Evolutionary conservation across 2,888 invertebrate species (phyloP), one percentile per base, ranked within the genome.

Genomic region (Netelia inedita): DNA sequence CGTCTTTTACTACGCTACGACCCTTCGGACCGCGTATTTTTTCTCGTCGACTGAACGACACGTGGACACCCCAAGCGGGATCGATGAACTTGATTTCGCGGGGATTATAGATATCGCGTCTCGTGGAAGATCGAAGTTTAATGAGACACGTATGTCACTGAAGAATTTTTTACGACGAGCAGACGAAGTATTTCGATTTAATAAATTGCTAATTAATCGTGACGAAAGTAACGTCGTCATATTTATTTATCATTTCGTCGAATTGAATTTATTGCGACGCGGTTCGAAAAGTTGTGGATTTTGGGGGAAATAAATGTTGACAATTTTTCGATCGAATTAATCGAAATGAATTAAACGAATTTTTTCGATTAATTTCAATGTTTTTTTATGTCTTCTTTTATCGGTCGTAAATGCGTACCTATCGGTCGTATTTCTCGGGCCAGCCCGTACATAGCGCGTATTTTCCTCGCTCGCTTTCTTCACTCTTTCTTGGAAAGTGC

Each of bases 401-500:
- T 10, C 16, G 35, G 50, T 28, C 5, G 53, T n/a, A 5, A n/a
- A 55, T 65, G 19, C 14, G 8, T 28, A 5, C n/a, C n/a, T 8
- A 10, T 11, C 11, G 2, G 61, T 21, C 35, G 43, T 79, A 28
- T 68, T 79, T 68, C 23, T 75, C 43, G 57, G 74, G 41, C 23
- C 59, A 73, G 14, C 55, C 53, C 11, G 61, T 76, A 68, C 68
- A 63, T 11, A 28, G 19, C 46, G 66, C 59, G n/a, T 28, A 43
- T 76, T 78, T 50, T 66, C 59, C 50, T 35, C 63, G 41, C 46
- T 83, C 68, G 76, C 75, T 78, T 71, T 79, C 80, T 79, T 82
- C 75, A 76, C 75, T 69, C 66, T 74, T 83, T 82, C 87, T 88
- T 85, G 87, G 76, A 86, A 88, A 88, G 83, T 86, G 82, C 78